Base-by-base conservation (phyloP, 2,888 invertebrate genomes). In the Brachylomia viminalis region DNA sequence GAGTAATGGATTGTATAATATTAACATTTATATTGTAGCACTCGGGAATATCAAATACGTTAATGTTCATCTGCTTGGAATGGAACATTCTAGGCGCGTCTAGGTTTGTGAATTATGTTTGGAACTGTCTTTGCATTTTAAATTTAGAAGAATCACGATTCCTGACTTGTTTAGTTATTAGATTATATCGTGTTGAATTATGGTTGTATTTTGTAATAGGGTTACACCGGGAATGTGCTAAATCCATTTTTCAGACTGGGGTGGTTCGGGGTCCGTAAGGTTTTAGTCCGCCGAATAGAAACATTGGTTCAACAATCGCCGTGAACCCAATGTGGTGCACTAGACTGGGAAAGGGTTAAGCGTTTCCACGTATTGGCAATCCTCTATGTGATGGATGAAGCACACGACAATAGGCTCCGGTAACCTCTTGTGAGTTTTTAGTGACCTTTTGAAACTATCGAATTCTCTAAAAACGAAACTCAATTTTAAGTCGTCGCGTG, bases 1-100 rank as follows among this genome's bases (percentile, higher is more conserved):
- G 49, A 77, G 75, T 86, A 86, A 86, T 84, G 86, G 79, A 69
- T 80, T 62, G 84, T 77, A 82, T 84, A 82, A 86, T 86, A 86
- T 71, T 52, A 84, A 78, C 82, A 78, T 86, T 86, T 80, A 72
- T 77, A 77, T 68, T 70, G 77, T 64, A 86, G 79, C 77, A 86
- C 79, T 79, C 59, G 70, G 65, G 79, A 86, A 86, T 84, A 86
- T 72, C 77, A 86, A 84, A 86, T 75, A 77, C 45, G 76, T 68
- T 82, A 82, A 64, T 84, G 81, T 72, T 74, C 77, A 77, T 77
- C 66, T 77, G 65, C 47, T 71, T 54, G 1, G 42, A 47, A 61
- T 62, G 30, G 49, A 75, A 73, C 65, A 82, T 79, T 72, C 74
- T 38, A 73, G 73, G 59, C 73, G 62, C 66, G 69, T 82, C 74